These are phyloP conservation scores for Decapterus maruadsi DNA, from an alignment of 2,797 vertebrate species.

Conservation along the genomic window DNA sequence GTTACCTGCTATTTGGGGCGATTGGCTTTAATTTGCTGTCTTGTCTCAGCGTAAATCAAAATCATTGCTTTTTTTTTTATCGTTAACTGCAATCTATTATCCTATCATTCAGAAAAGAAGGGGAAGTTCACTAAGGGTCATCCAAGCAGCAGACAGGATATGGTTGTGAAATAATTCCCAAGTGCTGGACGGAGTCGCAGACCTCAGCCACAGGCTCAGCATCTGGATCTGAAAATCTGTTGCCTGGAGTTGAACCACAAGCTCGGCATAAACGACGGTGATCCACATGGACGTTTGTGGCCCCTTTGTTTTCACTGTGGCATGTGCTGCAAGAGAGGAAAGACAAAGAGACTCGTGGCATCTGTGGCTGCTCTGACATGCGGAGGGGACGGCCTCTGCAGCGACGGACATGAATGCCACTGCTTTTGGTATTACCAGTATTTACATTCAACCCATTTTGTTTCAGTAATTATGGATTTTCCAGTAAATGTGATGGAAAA, in stretches of 20 bases:
- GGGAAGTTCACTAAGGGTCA: conserved; percentile 4
- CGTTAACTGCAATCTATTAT: not conserved
- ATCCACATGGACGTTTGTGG: conserved; percentile 39
- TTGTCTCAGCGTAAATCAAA: not conserved
- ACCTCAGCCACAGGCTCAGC: conserved; percentile 17
- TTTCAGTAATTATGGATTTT: conserved; percentile 46
- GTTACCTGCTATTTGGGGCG: not conserved
- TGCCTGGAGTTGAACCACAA: conserved; percentile 41
- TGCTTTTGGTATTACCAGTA: conserved; percentile 38
- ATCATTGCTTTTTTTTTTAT: not conserved
- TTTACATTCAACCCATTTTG: conserved; percentile 49
- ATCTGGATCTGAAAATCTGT: conserved; percentile 29
- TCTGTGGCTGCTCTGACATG: conserved; percentile 19
- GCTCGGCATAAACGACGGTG: conserved; percentile 14
- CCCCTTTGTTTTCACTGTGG: conserved; percentile 19
- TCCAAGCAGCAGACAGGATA: not conserved
- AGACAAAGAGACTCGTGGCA: not conserved
- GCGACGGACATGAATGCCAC: conserved; percentile 12
- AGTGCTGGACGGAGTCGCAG: conserved; percentile 23
- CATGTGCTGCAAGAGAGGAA: conserved; percentile 34
- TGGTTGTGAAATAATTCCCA: conserved; percentile 22
- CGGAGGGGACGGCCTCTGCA: conserved; percentile 21
- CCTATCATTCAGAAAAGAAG: conserved; percentile 30
- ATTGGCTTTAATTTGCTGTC: no score
- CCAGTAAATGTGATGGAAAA: conserved; percentile 36